phyloP scores from a whole-genome alignment of 2,888 invertebrate genomes.

The Ochlodes sylvanus region DNA sequence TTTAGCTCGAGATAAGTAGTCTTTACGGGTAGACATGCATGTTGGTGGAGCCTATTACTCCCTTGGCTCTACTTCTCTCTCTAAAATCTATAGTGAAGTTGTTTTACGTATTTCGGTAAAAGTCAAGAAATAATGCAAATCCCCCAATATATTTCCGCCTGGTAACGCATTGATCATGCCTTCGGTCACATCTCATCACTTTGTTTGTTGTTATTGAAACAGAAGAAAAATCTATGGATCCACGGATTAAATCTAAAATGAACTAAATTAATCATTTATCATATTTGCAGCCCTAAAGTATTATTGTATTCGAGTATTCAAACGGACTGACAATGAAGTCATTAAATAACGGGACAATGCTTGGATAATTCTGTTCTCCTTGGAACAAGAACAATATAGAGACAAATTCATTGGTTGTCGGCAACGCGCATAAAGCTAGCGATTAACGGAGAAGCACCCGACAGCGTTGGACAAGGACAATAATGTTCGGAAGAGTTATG shows the following conservation, averaged over 20 bases:
- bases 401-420: slow-evolving; percentile 53
- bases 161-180: too few relatives aligned
- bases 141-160: too few relatives aligned
- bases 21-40: too few relatives aligned
- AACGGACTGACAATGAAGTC: slow-evolving; percentile 16
- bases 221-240: too few relatives aligned
- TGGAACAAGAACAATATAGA: slow-evolving; percentile 45
- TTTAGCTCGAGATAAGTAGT: too few relatives aligned
- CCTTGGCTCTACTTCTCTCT: too few relatives aligned
- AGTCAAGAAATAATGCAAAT: too few relatives aligned
- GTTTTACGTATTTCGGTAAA: too few relatives aligned
- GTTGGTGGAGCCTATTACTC: too few relatives aligned
- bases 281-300: not conserved
- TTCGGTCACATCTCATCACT: too few relatives aligned
- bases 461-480: slow-evolving; percentile 68
- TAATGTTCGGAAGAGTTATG: slow-evolving; percentile 58
- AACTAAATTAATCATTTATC: not conserved
- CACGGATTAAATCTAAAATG: not conserved
- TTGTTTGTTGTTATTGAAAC: too few relatives aligned
- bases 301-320: slow-evolving; percentile 1
- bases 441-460: slow-evolving; percentile 64
- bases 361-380: slow-evolving; percentile 33
- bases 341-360: slow-evolving; percentile 14
- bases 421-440: slow-evolving; percentile 66
- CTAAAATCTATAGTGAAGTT: too few relatives aligned